Evolutionary conservation across 2,888 invertebrate genomes (phyloP).

Genomic region (Hemicrepidius hirtus): DNA sequence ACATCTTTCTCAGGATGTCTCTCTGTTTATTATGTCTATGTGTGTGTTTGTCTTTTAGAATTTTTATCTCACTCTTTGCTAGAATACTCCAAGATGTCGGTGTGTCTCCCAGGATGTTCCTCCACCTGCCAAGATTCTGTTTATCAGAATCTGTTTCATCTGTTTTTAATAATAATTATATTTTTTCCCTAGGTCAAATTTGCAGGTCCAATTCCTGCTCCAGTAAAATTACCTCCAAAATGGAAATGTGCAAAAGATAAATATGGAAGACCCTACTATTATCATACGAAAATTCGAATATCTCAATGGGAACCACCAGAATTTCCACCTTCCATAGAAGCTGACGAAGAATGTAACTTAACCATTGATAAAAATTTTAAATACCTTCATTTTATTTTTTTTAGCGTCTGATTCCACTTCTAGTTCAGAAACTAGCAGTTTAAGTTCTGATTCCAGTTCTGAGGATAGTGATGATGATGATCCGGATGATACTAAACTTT

Average conservation of each 20-base stretch:
- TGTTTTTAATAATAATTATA: too few relatives aligned
- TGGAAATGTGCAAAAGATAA: slow-evolving; percentile 92
- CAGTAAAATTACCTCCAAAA: slow-evolving; percentile 83
- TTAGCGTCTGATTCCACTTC: slow-evolving; percentile 67
- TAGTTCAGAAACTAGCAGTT: slow-evolving; percentile 69
- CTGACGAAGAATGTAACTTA: slow-evolving; percentile 49
- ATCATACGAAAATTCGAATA: slow-evolving; percentile 85
- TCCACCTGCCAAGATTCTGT: too few relatives aligned
- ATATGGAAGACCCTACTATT: slow-evolving; percentile 92
- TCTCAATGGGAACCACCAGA: slow-evolving; percentile 87
- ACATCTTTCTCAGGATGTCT: too few relatives aligned
- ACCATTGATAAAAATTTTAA: not conserved
- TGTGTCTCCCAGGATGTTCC: too few relatives aligned
- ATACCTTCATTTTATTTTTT: slow-evolving; percentile 40
- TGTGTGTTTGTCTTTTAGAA: too few relatives aligned
- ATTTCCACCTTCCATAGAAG: slow-evolving; percentile 57
- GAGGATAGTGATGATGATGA: slow-evolving; percentile 67
- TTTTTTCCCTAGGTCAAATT: slow-evolving; percentile 65
- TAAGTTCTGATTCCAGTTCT: slow-evolving; percentile 72
- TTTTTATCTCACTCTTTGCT: too few relatives aligned
- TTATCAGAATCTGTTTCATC: too few relatives aligned
- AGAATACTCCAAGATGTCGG: too few relatives aligned
- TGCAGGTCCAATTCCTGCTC: slow-evolving; percentile 71
- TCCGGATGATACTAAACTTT: slow-evolving; percentile 61
- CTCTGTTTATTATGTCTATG: too few relatives aligned